phyloP scores from a whole-genome alignment of 1,140 invertebrate genomes.

The Archivesica marissinica region DNA sequence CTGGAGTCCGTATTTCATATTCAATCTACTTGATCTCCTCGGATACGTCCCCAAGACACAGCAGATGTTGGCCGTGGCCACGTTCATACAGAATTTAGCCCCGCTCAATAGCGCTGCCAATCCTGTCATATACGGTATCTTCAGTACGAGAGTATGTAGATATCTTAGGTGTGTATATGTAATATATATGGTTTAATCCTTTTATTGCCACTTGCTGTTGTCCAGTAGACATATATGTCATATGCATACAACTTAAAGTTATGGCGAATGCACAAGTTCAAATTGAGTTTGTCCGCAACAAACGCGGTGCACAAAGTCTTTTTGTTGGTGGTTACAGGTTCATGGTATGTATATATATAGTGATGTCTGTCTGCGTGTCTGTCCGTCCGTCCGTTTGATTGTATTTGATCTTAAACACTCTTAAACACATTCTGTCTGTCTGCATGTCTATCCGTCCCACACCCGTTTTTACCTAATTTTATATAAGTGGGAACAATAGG shows the following conservation, averaged over 20 bases:
- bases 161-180: conserved; percentile 89
- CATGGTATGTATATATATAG: too few species aligned
- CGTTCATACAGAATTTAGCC: conserved; percentile 96
- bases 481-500: too few species aligned
- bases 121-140: conserved; percentile 97
- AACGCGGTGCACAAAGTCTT: not conserved
- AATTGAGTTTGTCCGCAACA: not conserved
- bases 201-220: too few species aligned
- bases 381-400: too few species aligned
- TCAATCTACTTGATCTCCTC: conserved; percentile 96
- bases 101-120: conserved; percentile 97
- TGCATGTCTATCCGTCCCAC: too few species aligned
- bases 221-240: not conserved
- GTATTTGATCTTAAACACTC: too few species aligned
- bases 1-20: conserved; percentile 98
- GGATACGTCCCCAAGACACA: conserved; percentile 92
- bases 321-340: not conserved
- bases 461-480: too few species aligned
- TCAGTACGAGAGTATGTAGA: conserved; percentile 93
- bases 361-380: too few species aligned
- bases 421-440: too few species aligned
- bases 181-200: too few species aligned
- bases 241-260: not conserved
- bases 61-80: conserved; percentile 92
- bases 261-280: not conserved